Conservation (phyloP, 2,113 vertebrate species). For the Synchiropus splendidus region DNA sequence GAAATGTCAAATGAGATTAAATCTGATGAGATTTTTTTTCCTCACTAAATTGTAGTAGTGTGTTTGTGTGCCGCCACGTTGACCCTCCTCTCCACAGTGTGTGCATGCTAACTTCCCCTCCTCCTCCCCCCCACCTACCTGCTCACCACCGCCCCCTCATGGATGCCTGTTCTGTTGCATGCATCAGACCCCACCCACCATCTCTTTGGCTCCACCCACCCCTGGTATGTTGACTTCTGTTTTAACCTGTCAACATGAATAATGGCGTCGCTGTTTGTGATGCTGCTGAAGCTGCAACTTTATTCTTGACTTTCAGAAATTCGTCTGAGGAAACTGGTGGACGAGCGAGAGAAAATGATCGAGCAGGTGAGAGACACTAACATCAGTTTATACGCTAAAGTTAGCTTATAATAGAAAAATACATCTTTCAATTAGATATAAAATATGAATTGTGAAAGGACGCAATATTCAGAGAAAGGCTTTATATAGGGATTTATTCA, state of each 20-base stretch:
- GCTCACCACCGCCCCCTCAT: slow-evolving; percentile 45
- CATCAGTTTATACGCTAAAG: background rate
- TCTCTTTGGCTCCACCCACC: slow-evolving; percentile 44
- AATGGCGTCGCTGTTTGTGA: background rate
- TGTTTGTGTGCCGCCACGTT: slow-evolving; percentile 6
- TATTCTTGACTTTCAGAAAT: slow-evolving; percentile 72
- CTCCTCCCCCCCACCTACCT: slow-evolving; percentile 12
- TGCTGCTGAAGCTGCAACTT: background rate
- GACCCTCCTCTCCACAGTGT: slow-evolving; percentile 64
- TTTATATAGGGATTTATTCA: too few species aligned
- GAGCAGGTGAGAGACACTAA: slow-evolving; percentile 77
- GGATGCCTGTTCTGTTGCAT: slow-evolving; percentile 81
- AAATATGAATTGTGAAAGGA: too few species aligned
- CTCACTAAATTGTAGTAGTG: background rate
- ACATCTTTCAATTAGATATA: too few species aligned
- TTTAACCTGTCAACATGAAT: background rate
- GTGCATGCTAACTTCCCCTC: slow-evolving; percentile 76
- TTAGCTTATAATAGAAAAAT: too few species aligned
- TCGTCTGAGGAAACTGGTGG: slow-evolving; percentile 83
- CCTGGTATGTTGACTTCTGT: slow-evolving; percentile 74
- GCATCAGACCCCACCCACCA: slow-evolving; percentile 64
- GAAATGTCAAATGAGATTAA: too few species aligned
- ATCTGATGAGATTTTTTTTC: too few species aligned
- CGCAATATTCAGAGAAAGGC: too few species aligned
- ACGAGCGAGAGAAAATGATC: slow-evolving; percentile 85